A percentile compares a stretch with the other conserved stretches of the same genome.
phyloP scores from a whole-genome alignment of 1,140 invertebrate genomes.

The Penaeus japonicus region DNA sequence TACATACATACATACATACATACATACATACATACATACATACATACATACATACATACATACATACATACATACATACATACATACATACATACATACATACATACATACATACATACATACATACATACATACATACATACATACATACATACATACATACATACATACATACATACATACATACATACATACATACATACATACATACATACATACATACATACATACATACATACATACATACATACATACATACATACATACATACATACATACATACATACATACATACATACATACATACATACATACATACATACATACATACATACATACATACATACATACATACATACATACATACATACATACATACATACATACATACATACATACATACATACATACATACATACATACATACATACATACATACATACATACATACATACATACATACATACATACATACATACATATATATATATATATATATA shows the following conservation, averaged over 20 bases:
- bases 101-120: no score
- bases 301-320: not conserved
- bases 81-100: no score
- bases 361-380: not conserved
- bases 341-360: not conserved
- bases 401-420: not conserved
- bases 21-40: no score
- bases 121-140: no score
- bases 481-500: no score
- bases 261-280: conserved; percentile 2
- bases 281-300: not conserved
- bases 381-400: not conserved
- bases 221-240: not conserved
- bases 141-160: no score
- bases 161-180: not conserved
- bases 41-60: no score
- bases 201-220: not conserved
- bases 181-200: not conserved
- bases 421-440: no score
- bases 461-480: no score
- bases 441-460: no score
- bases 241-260: not conserved
- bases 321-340: not conserved
- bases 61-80: no score
- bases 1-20: no score